Evolutionary conservation across 35 echinoderm and acorn worm genomes (phyloP), one percentile per base, ranked within the genome.

Genomic region (Lytechinus pictus): DNA sequence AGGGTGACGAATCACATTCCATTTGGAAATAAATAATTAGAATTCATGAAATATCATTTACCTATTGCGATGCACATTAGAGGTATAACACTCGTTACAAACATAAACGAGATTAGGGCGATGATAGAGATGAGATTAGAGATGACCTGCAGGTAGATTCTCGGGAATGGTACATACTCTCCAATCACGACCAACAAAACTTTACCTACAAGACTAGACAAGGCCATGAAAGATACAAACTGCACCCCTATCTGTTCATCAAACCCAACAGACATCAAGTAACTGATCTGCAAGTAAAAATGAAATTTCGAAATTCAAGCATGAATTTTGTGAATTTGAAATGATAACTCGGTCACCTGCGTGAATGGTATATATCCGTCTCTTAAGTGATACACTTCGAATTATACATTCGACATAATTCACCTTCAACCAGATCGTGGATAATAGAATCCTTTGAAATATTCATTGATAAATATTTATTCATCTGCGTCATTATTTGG

Each of bases 251-350:
- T 27, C 54, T 55, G 1, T 44, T 55, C 92, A 10, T 33, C 27
- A 57, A 93, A 93, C 13, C 92, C 92, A 55, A 93, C n/a, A 27
- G 53, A 55, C 54, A 57, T 93, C 92, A 93, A 13, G 27, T 93
- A 93, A 24, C 54, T 93, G 53, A 93, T 54, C 92, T 93, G 92
- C 8, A 79, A 79, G 7, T 19, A 79, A 79, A 79, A 1, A 24
- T 16, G 0, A 44, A 44, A 44, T 44, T 44, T 44, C 33, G 33
- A 44, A 44, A 44, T 44, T 44, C 33, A 44, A 44, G 33, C 33
- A 44, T 44, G 33, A 44, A 44, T 44, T n/a, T 44, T 44, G 33
- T 44, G 33, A 44, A 44, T 44, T 44, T 44, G 33, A 44, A 44
- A 44, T 44, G 33, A 44, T 44, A 44, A 44, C 33, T 44, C 33